Evolutionary conservation across 2,113 vertebrate species (phyloP), one percentile per base, ranked within the genome.

Genomic region (Carlito syrichta): DNA sequence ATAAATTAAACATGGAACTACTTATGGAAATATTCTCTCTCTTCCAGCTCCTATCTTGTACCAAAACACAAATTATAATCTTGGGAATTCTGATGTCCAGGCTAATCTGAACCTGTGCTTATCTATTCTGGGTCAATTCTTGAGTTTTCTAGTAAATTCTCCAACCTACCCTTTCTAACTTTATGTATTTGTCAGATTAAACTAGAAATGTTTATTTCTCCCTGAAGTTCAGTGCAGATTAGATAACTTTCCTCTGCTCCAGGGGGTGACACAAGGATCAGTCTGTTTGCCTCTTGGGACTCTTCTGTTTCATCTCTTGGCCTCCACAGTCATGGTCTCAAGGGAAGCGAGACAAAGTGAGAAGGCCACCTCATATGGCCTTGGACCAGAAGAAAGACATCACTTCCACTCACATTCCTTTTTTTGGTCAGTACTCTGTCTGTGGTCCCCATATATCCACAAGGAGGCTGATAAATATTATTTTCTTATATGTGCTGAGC

Each of bases 61-160:
- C 82, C 60, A 86, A 66, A 63, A 63, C 14, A 11, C 23, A 71
- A 79, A 27, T 13, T 62, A n/a, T 3, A 84, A 9, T 16, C 20
- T 63, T 62, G 16, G 83, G 6, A 95, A 69, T 78, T 77, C 68
- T 83, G 76, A 90, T 14, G 25, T 43, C 40, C 68, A 66, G 63
- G 10, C 38, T 71, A 19, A 20, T 50, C 22, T 79, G 73, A 54
- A 20, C 20, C 20, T 94, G 32, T 81, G 30, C 27, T 73, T 45
- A 73, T 25, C 60, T 43, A 71, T 32, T 78, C 85, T 90, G 45
- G 25, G 68, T 68, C 30, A 83, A 90, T 92, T 87, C 63, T 84
- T 94, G 12, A 74, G 23, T 68, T 88, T 95, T 81, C 89, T 69
- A 62, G 38, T 45, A 50, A 77, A 89, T 83, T 96, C 27, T 66